phyloP scores from a whole-genome alignment of 2,113 vertebrate species.

The Tachysurus fulvidraco region DNA sequence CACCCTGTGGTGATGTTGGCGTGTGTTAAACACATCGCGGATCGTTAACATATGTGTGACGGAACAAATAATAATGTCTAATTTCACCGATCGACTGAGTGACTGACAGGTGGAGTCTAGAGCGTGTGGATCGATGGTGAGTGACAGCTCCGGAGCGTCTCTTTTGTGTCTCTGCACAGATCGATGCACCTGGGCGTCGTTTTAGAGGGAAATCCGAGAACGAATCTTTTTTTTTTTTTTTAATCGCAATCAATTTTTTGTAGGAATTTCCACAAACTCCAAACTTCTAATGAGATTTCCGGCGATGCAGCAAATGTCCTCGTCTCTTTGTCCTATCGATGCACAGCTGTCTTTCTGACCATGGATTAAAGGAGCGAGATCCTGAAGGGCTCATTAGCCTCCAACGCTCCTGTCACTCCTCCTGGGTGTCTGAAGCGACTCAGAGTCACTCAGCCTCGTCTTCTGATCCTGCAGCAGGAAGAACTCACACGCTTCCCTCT shows the following conservation, averaged over 20 bases:
- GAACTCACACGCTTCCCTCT: neutral
- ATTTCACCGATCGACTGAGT: neutral
- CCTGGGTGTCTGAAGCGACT: constrained; percentile 2
- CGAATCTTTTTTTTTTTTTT: neutral
- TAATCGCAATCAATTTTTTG: neutral
- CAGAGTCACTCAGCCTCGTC: neutral
- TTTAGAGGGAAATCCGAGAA: neutral
- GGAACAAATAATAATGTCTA: neutral
- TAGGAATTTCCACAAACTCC: neutral
- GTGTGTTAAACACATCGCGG: neutral
- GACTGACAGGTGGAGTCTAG: constrained; percentile 32
- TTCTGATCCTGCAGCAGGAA: neutral
- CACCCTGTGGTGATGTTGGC: neutral
- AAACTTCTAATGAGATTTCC: neutral
- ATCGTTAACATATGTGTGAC: neutral
- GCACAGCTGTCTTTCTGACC: neutral
- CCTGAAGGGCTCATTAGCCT: constrained; percentile 26
- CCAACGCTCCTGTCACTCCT: neutral
- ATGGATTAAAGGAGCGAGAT: neutral
- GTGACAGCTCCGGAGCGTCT: constrained; percentile 3
- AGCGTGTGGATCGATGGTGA: constrained; percentile 33
- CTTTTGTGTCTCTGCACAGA: constrained; percentile 4
- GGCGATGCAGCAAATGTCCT: too few relatives aligned
- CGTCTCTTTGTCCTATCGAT: constrained; percentile 3
- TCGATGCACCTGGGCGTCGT: constrained; percentile 30